Percentiles rank a stretch among this genome's conserved stretches.
Evolutionary conservation across 2,113 vertebrate species (phyloP).

Genomic region (Anhinga anhinga): DNA sequence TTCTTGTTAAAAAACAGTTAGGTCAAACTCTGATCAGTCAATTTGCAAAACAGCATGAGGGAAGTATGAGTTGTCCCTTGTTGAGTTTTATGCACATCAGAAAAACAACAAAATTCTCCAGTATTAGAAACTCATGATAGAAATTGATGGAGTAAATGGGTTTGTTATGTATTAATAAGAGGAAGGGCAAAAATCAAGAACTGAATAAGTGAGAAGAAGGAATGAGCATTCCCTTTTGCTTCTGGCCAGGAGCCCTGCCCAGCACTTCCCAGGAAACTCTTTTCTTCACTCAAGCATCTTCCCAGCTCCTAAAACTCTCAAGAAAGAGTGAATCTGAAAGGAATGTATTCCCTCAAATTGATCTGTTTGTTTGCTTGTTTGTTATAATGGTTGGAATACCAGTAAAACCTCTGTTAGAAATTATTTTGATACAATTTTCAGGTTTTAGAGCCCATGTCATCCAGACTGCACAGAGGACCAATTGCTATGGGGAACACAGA

Average conservation of each 20-base stretch:
- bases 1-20: not conserved
- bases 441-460: not conserved
- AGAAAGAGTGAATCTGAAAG: not conserved
- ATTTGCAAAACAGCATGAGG: not conserved
- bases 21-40: not conserved
- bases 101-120: not conserved
- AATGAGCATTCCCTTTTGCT: not conserved
- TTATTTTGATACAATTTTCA: not conserved
- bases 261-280: accelerated
- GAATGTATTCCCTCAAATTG: not conserved
- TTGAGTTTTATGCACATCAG: not conserved
- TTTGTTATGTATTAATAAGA: not conserved
- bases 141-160: not conserved
- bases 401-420: not conserved
- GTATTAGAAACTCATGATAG: not conserved
- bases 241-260: not conserved
- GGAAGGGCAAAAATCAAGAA: not conserved
- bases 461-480: not conserved
- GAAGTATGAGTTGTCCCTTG: not conserved
- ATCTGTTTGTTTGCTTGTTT: not conserved
- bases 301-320: not conserved
- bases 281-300: not conserved
- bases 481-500: not conserved
- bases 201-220: not conserved
- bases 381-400: not conserved